These are phyloP conservation scores for Drosophila fulvimacula DNA, from an alignment of 2,888 invertebrate genomes.

Conservation along the genomic window DNA sequence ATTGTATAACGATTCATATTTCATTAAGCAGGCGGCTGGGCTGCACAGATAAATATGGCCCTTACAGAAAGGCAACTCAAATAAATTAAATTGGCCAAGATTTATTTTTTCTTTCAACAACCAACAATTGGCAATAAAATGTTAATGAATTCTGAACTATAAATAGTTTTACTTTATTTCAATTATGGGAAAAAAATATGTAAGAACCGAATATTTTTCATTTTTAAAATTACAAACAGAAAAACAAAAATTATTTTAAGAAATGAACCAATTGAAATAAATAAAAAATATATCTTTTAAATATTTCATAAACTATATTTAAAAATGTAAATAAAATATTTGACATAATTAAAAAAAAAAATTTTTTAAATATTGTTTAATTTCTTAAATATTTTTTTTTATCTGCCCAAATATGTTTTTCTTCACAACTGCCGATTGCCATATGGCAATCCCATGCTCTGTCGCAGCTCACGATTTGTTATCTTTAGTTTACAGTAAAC, in stretches of 20 bases:
- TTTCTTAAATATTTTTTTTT: no score
- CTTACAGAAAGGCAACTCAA: not conserved
- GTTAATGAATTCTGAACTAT: not conserved
- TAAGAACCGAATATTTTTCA: no score
- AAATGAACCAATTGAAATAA: no score
- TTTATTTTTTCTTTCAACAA: not conserved
- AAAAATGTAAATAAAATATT: no score
- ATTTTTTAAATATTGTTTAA: not conserved
- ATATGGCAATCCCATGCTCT: not conserved
- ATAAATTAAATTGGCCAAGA: not conserved
- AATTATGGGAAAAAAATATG: not conserved
- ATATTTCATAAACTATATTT: no score
- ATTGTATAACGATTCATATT: constrained; percentile 2
- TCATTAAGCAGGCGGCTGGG: not conserved
- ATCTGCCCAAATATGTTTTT: no score
- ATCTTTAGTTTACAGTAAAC: not conserved
- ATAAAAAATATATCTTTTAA: no score
- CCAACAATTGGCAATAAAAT: not conserved
- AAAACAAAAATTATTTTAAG: no score
- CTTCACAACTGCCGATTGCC: not conserved
- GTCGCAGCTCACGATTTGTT: no score
- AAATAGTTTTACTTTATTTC: not conserved
- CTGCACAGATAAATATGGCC: not conserved
- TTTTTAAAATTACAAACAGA: no score
- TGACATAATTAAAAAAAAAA: no score